These are phyloP conservation scores for Alauda arvensis DNA, from an alignment of 2,797 vertebrate genomes.

Conservation along the genomic window DNA sequence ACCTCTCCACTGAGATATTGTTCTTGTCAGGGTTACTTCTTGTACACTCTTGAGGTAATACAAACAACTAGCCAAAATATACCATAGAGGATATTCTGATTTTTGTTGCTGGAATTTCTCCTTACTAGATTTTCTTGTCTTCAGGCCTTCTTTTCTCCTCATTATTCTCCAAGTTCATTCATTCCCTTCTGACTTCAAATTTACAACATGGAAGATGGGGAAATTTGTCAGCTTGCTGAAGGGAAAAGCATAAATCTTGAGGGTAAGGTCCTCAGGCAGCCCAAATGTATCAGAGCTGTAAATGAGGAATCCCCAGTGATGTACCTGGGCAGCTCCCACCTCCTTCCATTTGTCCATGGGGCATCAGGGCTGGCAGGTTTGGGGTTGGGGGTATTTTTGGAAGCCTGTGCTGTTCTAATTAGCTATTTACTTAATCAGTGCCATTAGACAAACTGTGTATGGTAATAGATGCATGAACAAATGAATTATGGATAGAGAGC, in stretches of 20 bases:
- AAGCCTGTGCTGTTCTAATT: neutral
- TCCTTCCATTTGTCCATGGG: neutral
- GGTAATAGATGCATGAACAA: neutral
- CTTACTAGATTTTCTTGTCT: neutral
- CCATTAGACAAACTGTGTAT: neutral
- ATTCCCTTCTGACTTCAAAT: neutral
- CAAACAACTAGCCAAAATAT: neutral
- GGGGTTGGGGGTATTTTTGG: neutral
- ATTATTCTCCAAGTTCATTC: neutral
- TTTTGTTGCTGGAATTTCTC: neutral
- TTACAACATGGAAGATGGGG: neutral
- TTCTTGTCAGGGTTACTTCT: neutral
- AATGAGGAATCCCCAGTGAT: neutral
- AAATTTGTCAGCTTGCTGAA: neutral
- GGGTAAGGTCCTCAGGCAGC: neutral
- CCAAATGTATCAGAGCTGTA: neutral
- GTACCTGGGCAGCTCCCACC: neutral
- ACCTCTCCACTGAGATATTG: neutral
- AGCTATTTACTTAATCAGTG: neutral
- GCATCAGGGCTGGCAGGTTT: neutral
- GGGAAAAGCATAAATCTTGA: neutral
- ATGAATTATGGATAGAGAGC: neutral
- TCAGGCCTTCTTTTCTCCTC: neutral
- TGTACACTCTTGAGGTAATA: neutral
- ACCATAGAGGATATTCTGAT: too few relatives aligned